Conservation (phyloP, 2,113 vertebrate species). For the Dascyllus trimaculatus region DNA sequence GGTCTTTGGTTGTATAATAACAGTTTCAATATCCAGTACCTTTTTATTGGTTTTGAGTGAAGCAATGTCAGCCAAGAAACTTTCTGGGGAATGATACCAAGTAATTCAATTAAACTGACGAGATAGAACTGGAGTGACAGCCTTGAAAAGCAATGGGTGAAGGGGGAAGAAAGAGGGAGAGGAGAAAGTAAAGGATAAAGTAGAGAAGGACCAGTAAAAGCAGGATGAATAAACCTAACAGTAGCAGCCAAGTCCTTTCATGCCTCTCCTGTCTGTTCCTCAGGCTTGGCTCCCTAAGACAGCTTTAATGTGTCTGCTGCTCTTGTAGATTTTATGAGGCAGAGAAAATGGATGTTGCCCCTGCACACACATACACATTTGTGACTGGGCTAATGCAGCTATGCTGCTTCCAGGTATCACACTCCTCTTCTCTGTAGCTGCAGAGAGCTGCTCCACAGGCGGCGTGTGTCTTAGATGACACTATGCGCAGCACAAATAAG, state of each 20-base stretch:
- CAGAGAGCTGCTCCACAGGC: conserved; percentile 37
- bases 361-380: conserved; percentile 37
- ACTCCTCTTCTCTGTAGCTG: conserved; percentile 11
- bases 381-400: conserved; percentile 30
- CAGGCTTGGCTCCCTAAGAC: conserved; percentile 52
- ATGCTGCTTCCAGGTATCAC: conserved; percentile 28
- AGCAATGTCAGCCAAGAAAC: conserved; percentile 66
- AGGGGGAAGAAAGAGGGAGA: conserved; percentile 1
- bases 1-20: conserved; percentile 31
- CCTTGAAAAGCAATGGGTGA: conserved; percentile 53
- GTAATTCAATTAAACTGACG: conserved; percentile 75
- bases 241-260: conserved; percentile 53
- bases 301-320: conserved; percentile 71
- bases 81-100: conserved; percentile 64
- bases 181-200: conserved; percentile 26
- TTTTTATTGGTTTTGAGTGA: conserved; percentile 61
- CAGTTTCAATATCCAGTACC: conserved; percentile 48
- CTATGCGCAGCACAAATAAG: conserved; percentile 24
- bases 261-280: conserved; percentile 47
- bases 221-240: conserved; percentile 54
- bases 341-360: conserved; percentile 61
- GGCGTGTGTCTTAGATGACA: conserved; percentile 8
- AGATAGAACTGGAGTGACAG: conserved; percentile 42
- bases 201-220: conserved; percentile 36
- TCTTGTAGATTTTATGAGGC: conserved; percentile 71